Conservation (phyloP, 2,113 vertebrate genomes). For the Delphinapterus leucas region DNA sequence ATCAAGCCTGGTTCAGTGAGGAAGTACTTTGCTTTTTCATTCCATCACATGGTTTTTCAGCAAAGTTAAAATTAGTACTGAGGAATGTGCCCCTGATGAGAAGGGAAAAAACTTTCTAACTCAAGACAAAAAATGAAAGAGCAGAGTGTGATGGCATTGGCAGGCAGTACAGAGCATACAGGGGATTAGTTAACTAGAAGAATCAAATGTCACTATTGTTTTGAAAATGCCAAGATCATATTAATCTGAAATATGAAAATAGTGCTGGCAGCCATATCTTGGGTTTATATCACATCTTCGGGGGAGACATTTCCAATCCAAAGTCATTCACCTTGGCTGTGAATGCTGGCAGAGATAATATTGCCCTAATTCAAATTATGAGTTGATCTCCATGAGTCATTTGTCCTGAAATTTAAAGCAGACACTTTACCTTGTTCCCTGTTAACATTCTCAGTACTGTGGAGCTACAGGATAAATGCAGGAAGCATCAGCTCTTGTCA, state of each 20-base stretch:
- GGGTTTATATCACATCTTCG: not conserved
- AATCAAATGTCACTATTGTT: not conserved
- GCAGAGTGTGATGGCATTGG: not conserved
- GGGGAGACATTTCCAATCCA: not conserved
- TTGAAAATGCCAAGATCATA: conserved; percentile 8
- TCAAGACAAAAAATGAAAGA: not conserved
- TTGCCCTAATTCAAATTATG: not conserved
- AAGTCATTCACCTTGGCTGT: not conserved
- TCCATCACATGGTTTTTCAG: not conserved
- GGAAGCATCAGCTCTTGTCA: not conserved
- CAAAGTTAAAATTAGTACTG: conserved; percentile 49
- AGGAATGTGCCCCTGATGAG: not conserved
- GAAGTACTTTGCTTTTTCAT: conserved; percentile 29
- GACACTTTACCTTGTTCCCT: not conserved
- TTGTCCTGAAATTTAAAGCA: conserved; percentile 22
- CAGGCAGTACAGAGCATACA: not conserved
- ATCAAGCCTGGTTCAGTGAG: not conserved
- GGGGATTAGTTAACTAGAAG: not conserved
- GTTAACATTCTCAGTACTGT: not conserved
- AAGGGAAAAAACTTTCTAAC: not conserved
- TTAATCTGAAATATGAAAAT: conserved; percentile 19
- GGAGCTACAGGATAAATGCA: not conserved
- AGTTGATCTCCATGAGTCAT: conserved; percentile 34
- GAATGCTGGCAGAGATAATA: not conserved
- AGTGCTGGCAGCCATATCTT: not conserved